Conservation (phyloP, 2,888 invertebrate species). For the Boloria euphrosyne region DNA sequence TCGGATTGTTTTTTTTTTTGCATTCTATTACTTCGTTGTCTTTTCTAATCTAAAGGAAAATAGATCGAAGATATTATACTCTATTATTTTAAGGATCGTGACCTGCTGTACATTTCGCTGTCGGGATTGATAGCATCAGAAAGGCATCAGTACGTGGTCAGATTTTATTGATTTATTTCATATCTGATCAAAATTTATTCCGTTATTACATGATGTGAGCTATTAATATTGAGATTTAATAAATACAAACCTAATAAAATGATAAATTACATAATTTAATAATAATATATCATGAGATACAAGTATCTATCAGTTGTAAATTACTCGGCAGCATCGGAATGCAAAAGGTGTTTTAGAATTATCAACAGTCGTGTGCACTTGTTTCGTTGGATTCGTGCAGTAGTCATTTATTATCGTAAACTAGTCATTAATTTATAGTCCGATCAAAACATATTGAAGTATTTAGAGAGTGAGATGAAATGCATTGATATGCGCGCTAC, state of each 20-base stretch:
- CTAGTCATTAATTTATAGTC: conserved; percentile 42
- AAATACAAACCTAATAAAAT: not conserved
- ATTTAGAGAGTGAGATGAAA: conserved; percentile 53
- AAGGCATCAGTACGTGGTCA: conserved; percentile 35
- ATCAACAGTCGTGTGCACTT: conserved; percentile 3
- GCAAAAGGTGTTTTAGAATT: conserved; percentile 1
- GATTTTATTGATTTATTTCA: conserved; percentile 34
- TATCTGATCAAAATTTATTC: conserved; percentile 33
- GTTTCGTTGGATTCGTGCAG: conserved; percentile 3
- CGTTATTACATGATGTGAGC: conserved; percentile 25
- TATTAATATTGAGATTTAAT: conserved; percentile 1
- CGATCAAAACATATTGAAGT: conserved; percentile 51
- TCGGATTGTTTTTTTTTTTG: not conserved
- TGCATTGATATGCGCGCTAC: conserved; percentile 49
- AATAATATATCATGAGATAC: not conserved
- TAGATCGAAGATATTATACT: conserved; percentile 14
- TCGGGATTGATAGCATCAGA: conserved; percentile 55
- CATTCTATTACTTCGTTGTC: conserved; percentile 8
- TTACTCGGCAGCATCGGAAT: not conserved
- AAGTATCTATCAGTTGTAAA: not conserved
- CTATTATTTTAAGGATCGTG: conserved; percentile 52
- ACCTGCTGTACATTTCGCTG: conserved; percentile 55
- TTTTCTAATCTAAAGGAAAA: conserved; percentile 21
- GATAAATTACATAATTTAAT: not conserved
- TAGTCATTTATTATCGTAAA: conserved; percentile 38